These are phyloP conservation scores for Lagopus leucura DNA, from an alignment of 2,113 vertebrate genomes.

Conservation along the genomic window DNA sequence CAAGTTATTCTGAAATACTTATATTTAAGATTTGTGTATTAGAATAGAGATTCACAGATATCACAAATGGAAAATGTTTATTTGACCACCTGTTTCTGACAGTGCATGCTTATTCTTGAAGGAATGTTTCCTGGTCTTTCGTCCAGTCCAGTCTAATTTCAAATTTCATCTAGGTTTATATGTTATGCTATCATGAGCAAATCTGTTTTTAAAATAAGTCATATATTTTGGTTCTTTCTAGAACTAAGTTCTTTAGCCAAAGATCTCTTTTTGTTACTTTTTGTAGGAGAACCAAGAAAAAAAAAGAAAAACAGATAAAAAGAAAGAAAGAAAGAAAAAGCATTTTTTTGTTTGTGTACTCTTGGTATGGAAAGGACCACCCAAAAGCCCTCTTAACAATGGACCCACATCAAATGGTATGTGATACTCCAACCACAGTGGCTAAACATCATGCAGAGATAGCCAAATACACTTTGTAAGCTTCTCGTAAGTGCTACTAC, in stretches of 20 bases:
- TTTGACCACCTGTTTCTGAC: not conserved
- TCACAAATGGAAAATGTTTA: not conserved
- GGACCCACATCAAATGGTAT: not conserved
- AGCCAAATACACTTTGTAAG: not conserved
- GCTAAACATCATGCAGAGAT: not conserved
- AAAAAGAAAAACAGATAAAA: not conserved
- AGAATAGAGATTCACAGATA: not conserved
- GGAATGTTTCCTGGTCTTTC: not conserved
- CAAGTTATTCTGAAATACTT: not conserved
- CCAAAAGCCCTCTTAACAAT: not conserved
- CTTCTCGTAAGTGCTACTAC: not conserved
- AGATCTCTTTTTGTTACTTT: not conserved
- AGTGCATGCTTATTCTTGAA: not conserved
- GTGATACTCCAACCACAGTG: not conserved
- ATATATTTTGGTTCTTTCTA: not conserved
- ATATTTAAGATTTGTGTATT: not conserved
- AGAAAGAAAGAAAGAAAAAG: not conserved
- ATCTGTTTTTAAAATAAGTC: not conserved
- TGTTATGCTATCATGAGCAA: not conserved
- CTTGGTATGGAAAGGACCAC: not conserved
- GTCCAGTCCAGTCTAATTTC: not conserved
- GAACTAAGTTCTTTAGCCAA: not conserved
- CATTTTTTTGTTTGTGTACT: not conserved
- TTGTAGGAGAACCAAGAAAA: fast-evolving
- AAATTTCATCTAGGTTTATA: not conserved